Conservation (phyloP, 2,888 invertebrate species). For the Volucella inanis region DNA sequence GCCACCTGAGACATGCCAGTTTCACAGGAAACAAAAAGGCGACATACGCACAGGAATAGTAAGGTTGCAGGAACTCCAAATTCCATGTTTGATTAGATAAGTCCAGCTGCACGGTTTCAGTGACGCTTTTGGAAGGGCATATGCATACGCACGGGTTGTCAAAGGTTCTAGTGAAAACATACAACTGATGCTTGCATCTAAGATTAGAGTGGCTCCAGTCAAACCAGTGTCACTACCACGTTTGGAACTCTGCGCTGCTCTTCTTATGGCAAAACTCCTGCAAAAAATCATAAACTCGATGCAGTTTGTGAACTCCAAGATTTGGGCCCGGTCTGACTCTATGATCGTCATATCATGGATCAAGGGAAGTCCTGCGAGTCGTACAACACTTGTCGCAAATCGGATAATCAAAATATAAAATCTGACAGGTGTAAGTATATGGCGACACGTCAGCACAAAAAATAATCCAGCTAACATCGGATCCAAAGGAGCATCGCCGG, state of each 20-base stretch:
- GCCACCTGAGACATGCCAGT: neutral
- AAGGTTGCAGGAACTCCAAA: neutral
- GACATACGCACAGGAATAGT: neutral
- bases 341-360: too few relatives aligned
- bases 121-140: neutral
- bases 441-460: too few relatives aligned
- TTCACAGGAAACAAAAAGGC: neutral
- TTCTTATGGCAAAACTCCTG: neutral
- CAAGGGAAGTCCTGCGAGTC: too few relatives aligned
- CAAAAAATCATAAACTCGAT: neutral
- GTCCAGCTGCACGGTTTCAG: neutral
- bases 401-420: too few relatives aligned
- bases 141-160: neutral
- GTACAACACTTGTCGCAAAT: too few relatives aligned
- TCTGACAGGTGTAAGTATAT: too few relatives aligned
- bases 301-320: neutral
- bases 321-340: too few relatives aligned
- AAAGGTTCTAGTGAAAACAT: too few relatives aligned
- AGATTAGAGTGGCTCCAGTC: neutral
- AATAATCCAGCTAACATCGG: too few relatives aligned
- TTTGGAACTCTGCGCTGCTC: neutral
- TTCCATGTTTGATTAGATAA: neutral
- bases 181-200: too few relatives aligned
- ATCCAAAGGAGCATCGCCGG: too few relatives aligned
- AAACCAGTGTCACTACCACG: neutral